Conservation (phyloP, 2,113 vertebrate species). For the Promerops cafer region DNA sequence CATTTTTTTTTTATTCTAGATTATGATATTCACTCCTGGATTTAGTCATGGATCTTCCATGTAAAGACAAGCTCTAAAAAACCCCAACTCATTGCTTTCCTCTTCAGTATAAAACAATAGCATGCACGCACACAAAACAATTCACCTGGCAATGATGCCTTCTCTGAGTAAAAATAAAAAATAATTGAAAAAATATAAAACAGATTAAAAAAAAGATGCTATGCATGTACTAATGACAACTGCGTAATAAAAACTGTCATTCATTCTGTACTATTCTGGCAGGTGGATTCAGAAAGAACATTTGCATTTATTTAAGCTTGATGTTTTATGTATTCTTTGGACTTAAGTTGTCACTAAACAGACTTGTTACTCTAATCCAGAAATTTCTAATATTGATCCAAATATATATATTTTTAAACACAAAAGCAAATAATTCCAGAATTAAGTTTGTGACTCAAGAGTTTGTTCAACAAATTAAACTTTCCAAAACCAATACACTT, state of each 20-base stretch:
- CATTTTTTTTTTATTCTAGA: neutral
- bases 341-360: neutral
- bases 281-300: neutral
- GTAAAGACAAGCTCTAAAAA: neutral
- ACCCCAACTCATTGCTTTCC: neutral
- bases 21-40: neutral
- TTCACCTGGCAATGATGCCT: neutral
- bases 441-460: neutral
- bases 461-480: neutral
- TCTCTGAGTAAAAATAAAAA: neutral
- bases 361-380: neutral
- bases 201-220: neutral
- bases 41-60: neutral
- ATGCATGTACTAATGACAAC: neutral
- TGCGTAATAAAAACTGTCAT: neutral
- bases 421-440: neutral
- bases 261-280: neutral
- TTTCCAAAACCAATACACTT: conserved; percentile 5
- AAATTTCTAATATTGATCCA: neutral
- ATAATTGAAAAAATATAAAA: neutral
- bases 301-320: neutral
- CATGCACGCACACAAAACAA: neutral
- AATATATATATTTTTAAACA: neutral
- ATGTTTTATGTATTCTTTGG: neutral
- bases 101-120: neutral